Evolutionary conservation across 2,113 vertebrate genomes (phyloP).

Genomic region (Tinamus guttatus): DNA sequence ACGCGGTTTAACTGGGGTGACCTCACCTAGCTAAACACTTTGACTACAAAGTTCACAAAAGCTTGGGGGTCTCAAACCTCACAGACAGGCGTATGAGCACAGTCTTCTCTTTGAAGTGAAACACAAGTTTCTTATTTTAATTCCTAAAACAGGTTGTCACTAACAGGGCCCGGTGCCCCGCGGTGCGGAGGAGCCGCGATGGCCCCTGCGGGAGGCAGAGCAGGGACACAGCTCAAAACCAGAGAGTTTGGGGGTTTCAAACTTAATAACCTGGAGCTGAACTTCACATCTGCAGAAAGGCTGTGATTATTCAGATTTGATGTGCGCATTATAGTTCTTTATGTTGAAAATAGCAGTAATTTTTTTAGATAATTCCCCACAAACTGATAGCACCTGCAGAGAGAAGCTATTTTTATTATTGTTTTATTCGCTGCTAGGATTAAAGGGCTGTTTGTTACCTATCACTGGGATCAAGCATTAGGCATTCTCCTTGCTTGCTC

Average conservation of each 20-base stretch:
- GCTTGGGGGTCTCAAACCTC: not conserved
- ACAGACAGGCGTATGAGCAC: fast-evolving
- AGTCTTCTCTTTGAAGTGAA: not conserved
- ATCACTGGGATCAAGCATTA: not conserved
- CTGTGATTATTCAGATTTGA: not conserved
- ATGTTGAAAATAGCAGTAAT: too few species aligned
- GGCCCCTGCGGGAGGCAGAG: too few species aligned
- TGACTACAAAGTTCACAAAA: not conserved
- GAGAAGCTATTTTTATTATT: not conserved
- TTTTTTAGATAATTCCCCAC: not conserved
- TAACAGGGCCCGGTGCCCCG: too few species aligned
- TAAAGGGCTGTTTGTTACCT: not conserved
- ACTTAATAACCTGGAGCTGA: too few species aligned
- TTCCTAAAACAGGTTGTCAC: not conserved
- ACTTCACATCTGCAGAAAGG: too few species aligned
- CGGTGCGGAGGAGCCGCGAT: too few species aligned
- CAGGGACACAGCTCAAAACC: too few species aligned
- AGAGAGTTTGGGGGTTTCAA: not conserved
- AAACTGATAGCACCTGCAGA: not conserved
- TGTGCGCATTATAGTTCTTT: too few species aligned
- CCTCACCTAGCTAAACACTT: not conserved
- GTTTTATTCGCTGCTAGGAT: not conserved
- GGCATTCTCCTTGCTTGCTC: not conserved
- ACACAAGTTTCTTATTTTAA: not conserved
- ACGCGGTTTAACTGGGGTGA: not conserved